Percentiles rank a stretch among this genome's conserved stretches.
phyloP scores from a whole-genome alignment of 2,888 invertebrate species.

The Oscheius sp. region DNA sequence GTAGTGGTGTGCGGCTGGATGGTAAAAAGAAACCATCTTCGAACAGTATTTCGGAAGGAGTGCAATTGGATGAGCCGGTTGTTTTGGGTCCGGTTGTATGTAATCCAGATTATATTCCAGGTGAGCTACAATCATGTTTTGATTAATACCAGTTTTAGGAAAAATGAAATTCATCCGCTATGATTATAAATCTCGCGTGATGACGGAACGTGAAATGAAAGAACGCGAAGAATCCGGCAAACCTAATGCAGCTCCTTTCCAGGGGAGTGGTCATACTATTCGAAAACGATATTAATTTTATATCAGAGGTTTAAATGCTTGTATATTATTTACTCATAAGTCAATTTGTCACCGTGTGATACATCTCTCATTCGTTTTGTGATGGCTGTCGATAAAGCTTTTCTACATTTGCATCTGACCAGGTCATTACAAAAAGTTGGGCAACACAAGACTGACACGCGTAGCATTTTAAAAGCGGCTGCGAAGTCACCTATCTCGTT shows the following conservation, averaged over 20 bases:
- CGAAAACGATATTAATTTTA: conserved; percentile 22
- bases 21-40: conserved; percentile 61
- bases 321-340: not conserved
- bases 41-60: conserved; percentile 36
- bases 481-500: not conserved
- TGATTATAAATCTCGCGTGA: conserved; percentile 67
- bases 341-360: not conserved
- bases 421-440: no score
- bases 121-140: conserved; percentile 36
- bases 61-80: conserved; percentile 5
- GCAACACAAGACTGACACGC: no score
- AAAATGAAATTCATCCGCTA: conserved; percentile 65
- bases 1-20: conserved; percentile 65
- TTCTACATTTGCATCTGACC: no score
- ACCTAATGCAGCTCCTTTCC: conserved; percentile 42
- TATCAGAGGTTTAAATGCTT: not conserved
- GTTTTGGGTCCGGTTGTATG: conserved; percentile 50
- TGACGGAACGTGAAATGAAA: conserved; percentile 59
- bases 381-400: not conserved
- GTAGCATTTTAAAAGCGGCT: no score
- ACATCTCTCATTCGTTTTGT: not conserved
- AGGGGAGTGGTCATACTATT: conserved; percentile 48
- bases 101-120: conserved; percentile 64
- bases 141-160: conserved; percentile 45
- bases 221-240: conserved; percentile 24